These are phyloP conservation scores for Sthenelais limicola DNA, from an alignment of 2,888 invertebrate species.

Conservation along the genomic window DNA sequence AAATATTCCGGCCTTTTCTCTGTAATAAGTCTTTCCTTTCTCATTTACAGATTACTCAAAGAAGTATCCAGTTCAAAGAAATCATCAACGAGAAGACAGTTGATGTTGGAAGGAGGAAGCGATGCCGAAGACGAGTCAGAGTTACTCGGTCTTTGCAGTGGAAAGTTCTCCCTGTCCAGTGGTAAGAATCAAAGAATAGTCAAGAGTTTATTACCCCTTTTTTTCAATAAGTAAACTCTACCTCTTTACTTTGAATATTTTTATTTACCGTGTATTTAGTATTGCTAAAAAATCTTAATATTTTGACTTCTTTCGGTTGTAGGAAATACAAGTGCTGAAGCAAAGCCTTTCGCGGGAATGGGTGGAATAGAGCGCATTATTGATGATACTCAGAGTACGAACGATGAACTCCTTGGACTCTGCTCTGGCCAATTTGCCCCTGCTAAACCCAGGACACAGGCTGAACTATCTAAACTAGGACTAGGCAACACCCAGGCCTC, in stretches of 20 bases:
- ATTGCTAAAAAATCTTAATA: too few relatives aligned
- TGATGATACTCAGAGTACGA: constrained; percentile 3
- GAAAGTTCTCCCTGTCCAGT: constrained; percentile 72
- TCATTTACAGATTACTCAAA: constrained; percentile 34
- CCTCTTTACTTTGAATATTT: too few relatives aligned
- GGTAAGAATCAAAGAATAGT: too few relatives aligned
- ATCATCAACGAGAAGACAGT: constrained; percentile 26
- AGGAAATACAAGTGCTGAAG: not conserved
- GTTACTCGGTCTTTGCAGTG: constrained; percentile 75
- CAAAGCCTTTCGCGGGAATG: not conserved
- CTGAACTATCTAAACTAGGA: not conserved
- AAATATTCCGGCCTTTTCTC: not conserved
- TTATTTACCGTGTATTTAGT: too few relatives aligned
- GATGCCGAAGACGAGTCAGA: constrained; percentile 54
- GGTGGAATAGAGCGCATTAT: not conserved
- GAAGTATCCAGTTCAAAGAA: constrained; percentile 30
- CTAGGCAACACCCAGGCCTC: not conserved
- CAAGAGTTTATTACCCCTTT: too few relatives aligned
- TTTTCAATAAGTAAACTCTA: too few relatives aligned
- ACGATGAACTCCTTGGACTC: constrained; percentile 39
- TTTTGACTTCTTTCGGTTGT: not conserved
- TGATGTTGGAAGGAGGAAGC: constrained; percentile 12
- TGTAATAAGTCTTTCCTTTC: not conserved
- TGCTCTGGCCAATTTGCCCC: constrained; percentile 41
- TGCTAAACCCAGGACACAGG: not conserved